A percentile compares a stretch with the other conserved stretches of the same genome.
These are phyloP conservation scores for Helicoverpa zea DNA, from an alignment of 1,140 invertebrate species.

Conservation along the genomic window DNA sequence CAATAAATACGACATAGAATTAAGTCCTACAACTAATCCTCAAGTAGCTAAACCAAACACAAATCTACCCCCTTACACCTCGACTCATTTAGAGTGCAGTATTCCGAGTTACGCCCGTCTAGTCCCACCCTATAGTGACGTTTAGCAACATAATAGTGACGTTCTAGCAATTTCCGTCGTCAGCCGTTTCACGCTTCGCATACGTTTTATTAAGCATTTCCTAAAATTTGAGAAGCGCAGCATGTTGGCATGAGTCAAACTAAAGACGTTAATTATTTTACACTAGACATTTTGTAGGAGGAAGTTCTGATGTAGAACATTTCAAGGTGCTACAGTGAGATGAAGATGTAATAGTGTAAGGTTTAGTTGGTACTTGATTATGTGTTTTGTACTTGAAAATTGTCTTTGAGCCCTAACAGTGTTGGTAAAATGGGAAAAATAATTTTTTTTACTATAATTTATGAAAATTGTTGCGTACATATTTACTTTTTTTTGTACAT, in stretches of 20 bases:
- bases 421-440: no score
- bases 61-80: neutral
- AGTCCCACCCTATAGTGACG: neutral
- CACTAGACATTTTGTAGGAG: neutral
- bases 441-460: no score
- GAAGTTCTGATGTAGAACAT: neutral
- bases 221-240: constrained; percentile 26
- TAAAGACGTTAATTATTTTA: constrained; percentile 32
- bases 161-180: constrained; percentile 51
- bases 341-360: neutral
- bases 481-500: no score
- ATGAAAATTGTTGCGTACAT: no score
- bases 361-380: no score
- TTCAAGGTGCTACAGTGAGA: neutral
- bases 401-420: no score
- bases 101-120: neutral
- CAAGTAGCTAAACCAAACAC: no score
- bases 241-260: constrained; percentile 9
- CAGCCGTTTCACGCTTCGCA: constrained; percentile 49
- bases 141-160: constrained; percentile 10
- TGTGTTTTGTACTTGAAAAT: no score
- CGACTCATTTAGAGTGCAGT: neutral
- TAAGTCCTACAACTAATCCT: no score
- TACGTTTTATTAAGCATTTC: constrained; percentile 51
- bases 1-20: no score